Conservation (phyloP, 1,140 invertebrate species). For the Caenorhabditis remanei region DNA sequence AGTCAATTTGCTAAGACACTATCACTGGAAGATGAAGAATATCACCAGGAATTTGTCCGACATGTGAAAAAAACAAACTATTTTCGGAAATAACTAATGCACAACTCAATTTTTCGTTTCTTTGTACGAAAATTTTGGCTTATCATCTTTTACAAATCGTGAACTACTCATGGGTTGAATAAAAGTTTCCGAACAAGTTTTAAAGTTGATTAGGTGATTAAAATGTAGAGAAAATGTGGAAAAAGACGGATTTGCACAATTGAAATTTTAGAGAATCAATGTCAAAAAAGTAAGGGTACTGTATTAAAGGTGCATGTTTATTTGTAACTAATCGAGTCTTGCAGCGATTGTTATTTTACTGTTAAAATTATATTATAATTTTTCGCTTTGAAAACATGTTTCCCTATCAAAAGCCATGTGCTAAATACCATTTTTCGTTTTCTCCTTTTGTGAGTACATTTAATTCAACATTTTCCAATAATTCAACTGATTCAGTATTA, state of each 20-base stretch:
- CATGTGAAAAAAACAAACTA: slow-evolving; percentile 26
- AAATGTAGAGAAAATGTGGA: background rate
- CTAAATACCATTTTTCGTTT: too few relatives aligned
- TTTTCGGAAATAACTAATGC: background rate
- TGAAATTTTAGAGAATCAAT: background rate
- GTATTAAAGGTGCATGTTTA: background rate
- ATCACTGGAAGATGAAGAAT: background rate
- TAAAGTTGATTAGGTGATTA: background rate
- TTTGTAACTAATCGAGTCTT: background rate
- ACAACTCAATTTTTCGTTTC: background rate
- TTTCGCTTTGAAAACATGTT: too few relatives aligned
- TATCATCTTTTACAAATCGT: slow-evolving; percentile 12
- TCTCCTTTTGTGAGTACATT: too few relatives aligned
- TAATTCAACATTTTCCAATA: too few relatives aligned
- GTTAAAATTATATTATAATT: too few relatives aligned
- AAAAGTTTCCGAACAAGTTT: background rate
- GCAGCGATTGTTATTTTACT: too few relatives aligned
- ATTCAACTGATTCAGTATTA: too few relatives aligned
- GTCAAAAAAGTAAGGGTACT: background rate
- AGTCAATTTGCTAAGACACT: slow-evolving; percentile 19
- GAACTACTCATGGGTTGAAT: slow-evolving; percentile 20
- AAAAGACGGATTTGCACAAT: background rate
- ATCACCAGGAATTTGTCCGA: slow-evolving; percentile 11
- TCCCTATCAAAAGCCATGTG: too few relatives aligned
- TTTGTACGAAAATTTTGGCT: background rate